Evolutionary conservation across 2,797 vertebrate species (phyloP), one percentile per base, ranked within the genome.

Genomic region (Linurgus olivaceus): DNA sequence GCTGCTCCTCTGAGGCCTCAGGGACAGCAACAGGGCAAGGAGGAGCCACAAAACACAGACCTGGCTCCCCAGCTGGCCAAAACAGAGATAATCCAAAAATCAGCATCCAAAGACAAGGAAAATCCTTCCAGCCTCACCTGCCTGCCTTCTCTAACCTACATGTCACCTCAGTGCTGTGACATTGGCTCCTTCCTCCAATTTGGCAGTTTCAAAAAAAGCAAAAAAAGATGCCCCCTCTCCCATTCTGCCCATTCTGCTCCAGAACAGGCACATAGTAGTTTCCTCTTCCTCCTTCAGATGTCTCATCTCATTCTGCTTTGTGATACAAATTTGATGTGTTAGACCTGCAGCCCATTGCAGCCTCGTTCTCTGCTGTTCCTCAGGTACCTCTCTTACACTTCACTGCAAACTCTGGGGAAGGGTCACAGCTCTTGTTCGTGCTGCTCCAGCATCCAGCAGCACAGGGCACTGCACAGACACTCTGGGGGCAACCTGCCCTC

Each of bases 401-500:
- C 38, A n/a, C 42, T 31, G 35, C 13, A 44, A 18, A 42, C 28
- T 25, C 47, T 8, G 33, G 17, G 19, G 17, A 85, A 66, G 40
- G 40, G 25, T 10, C 11, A 2, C 3, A 2, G 51, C 26, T 73
- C 71, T 14, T 18, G 19, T 10, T 51, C n/a, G 28, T 26, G 67
- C 37, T 51, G 75, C 44, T 76, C 29, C 28, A 58, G 65, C 35
- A 28, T 3, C 6, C 50, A 63, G 23, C 31, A 78, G 28, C 67
- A 23, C 35, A 47, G 17, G n/a, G 42, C 61, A 72, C 58, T 37
- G 33, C 2, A 13, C 20, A 44, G 58, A 42, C 26, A 31, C 42
- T 11, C 18, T 0, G 0, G 7, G 19, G 10, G 15, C 51, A 65
- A 9, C 19, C 35, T 1, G 5, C 37, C 31, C 51, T 51, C 63